A percentile compares a stretch with the other conserved stretches of the same genome.
phyloP scores from a whole-genome alignment of 2,888 invertebrate species.

The Polydesmus complanatus region DNA sequence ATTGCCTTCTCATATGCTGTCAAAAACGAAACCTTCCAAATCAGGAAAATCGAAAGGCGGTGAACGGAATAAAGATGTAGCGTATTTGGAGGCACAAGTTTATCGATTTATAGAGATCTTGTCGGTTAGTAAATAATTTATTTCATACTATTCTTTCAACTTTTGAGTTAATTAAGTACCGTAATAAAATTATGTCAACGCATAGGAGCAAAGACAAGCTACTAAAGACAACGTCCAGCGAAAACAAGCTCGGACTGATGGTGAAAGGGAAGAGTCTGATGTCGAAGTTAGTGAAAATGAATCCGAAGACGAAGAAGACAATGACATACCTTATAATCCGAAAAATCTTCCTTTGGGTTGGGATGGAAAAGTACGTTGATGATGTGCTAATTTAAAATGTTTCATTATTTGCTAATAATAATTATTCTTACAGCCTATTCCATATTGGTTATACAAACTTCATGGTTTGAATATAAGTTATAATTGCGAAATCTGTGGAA shows the following conservation, averaged over 20 bases:
- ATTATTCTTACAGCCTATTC: conserved; percentile 42
- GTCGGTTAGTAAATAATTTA: conserved; percentile 32
- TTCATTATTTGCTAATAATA: not conserved
- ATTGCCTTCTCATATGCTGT: conserved; percentile 76
- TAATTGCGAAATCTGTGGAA: conserved; percentile 98
- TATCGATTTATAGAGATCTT: conserved; percentile 76
- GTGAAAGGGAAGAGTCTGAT: conserved; percentile 81
- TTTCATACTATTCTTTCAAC: not conserved
- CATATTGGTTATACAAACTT: conserved; percentile 97
- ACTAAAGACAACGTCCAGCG: conserved; percentile 98
- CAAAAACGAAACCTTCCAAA: conserved; percentile 71
- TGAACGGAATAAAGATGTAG: conserved; percentile 69
- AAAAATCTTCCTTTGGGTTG: conserved; percentile 98
- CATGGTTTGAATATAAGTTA: conserved; percentile 98
- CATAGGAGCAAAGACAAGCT: conserved; percentile 58
- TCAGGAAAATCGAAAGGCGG: conserved; percentile 36
- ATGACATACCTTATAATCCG: conserved; percentile 97
- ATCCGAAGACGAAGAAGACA: conserved; percentile 69
- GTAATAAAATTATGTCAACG: not conserved
- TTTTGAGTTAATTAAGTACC: not conserved
- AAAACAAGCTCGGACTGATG: conserved; percentile 89
- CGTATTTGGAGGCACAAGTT: conserved; percentile 72
- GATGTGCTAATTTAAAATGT: not conserved
- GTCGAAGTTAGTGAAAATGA: conserved; percentile 49
- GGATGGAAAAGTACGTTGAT: conserved; percentile 70